phyloP scores from a whole-genome alignment of 2,888 invertebrate genomes.

The Lithodes maja region DNA sequence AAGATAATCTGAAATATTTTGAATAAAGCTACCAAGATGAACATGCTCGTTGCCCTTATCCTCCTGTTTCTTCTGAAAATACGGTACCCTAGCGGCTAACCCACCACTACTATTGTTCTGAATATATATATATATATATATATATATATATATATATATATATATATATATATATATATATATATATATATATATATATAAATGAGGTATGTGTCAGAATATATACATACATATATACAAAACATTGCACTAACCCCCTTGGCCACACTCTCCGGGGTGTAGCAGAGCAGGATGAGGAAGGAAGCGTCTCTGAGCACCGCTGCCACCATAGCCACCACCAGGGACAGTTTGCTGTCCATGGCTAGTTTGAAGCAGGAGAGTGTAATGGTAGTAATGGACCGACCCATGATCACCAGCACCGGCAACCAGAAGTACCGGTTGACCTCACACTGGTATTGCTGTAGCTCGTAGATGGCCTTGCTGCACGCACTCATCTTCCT shows the following conservation, averaged over 20 bases:
- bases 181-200: too few species aligned
- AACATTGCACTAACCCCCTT: not conserved
- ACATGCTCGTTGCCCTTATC: too few species aligned
- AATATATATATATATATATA: too few species aligned
- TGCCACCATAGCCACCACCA: not conserved
- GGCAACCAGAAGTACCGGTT: not conserved
- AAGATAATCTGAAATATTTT: too few species aligned
- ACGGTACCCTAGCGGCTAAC: too few species aligned
- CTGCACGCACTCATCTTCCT: not conserved
- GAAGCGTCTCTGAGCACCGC: not conserved
- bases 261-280: not conserved
- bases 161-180: too few species aligned
- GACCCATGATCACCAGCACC: not conserved
- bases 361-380: not conserved
- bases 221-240: too few species aligned
- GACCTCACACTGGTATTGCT: not conserved
- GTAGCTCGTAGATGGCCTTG: not conserved
- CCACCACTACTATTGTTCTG: too few species aligned
- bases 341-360: not conserved
- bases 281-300: not conserved
- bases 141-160: too few species aligned
- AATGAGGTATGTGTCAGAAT: too few species aligned
- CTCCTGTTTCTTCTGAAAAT: too few species aligned
- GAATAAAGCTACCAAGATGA: too few species aligned
- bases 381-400: not conserved